phyloP scores from a whole-genome alignment of 1,140 invertebrate species.

The Achroia grisella region DNA sequence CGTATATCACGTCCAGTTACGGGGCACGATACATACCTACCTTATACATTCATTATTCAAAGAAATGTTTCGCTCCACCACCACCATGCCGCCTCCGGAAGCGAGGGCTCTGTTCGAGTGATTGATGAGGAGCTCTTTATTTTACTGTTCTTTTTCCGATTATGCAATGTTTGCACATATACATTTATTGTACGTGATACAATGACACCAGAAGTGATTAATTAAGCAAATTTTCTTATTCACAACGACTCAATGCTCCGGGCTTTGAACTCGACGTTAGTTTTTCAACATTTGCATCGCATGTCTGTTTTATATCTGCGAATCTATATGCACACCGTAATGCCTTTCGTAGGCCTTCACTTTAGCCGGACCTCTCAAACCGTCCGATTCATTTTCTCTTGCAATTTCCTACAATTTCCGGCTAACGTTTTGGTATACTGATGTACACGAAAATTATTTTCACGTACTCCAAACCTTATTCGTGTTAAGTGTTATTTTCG shows the following conservation, averaged over 20 bases:
- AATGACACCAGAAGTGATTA: too few relatives aligned
- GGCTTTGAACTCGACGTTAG: too few relatives aligned
- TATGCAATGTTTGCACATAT: conserved; percentile 31
- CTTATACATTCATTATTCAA: conserved; percentile 71
- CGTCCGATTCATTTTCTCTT: conserved; percentile 70
- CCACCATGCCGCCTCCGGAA: conserved; percentile 56
- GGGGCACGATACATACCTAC: conserved; percentile 64
- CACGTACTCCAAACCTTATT: conserved; percentile 44
- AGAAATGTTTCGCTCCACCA: conserved; percentile 64
- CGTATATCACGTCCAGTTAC: conserved; percentile 73
- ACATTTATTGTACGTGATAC: conserved; percentile 9
- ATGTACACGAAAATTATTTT: conserved; percentile 64
- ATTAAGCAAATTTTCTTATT: conserved; percentile 6
- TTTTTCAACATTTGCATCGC: conserved; percentile 4
- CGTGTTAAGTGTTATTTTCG: conserved; percentile 4
- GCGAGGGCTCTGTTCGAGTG: conserved; percentile 59
- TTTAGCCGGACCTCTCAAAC: conserved; percentile 53
- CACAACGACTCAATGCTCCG: conserved; percentile 2
- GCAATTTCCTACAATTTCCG: conserved; percentile 73
- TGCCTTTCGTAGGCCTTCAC: conserved; percentile 31
- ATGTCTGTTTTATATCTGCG: too few relatives aligned
- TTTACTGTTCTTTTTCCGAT: conserved; percentile 50
- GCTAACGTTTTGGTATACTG: conserved; percentile 52
- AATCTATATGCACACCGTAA: conserved; percentile 20
- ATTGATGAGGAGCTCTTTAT: conserved; percentile 67